These are phyloP conservation scores for Gallirallus australis DNA, from an alignment of 2,797 vertebrate genomes.

Conservation along the genomic window DNA sequence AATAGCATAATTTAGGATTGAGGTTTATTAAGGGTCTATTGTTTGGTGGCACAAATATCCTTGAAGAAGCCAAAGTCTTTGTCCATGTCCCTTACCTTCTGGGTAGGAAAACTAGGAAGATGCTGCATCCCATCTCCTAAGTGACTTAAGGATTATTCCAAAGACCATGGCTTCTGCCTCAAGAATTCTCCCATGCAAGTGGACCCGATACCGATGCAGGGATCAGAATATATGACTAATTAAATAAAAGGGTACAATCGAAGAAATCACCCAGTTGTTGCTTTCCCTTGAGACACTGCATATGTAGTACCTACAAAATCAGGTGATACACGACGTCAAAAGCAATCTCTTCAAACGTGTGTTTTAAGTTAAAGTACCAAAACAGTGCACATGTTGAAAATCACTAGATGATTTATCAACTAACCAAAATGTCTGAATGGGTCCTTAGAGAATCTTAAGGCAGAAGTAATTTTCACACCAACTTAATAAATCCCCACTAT, in stretches of 20 bases:
- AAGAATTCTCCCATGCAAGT: background rate
- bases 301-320: background rate
- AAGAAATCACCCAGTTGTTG: background rate
- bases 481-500: conserved; percentile 23
- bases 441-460: conserved; percentile 12
- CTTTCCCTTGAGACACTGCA: background rate
- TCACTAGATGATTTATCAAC: conserved; percentile 36
- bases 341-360: background rate
- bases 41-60: background rate
- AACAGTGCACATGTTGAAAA: conserved; percentile 24
- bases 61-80: background rate
- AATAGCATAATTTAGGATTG: background rate
- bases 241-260: background rate
- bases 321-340: background rate
- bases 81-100: background rate
- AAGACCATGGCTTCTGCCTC: background rate
- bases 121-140: background rate
- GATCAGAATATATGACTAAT: background rate
- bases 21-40: background rate
- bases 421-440: conserved; percentile 26
- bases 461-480: conserved; percentile 59
- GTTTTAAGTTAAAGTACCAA: conserved; percentile 12
- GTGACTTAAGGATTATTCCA: background rate
- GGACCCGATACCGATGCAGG: background rate
- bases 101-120: background rate